Evolutionary conservation across 2,888 invertebrate species (phyloP), one percentile per base, ranked within the genome.

Genomic region (Xanthorhoe designata): DNA sequence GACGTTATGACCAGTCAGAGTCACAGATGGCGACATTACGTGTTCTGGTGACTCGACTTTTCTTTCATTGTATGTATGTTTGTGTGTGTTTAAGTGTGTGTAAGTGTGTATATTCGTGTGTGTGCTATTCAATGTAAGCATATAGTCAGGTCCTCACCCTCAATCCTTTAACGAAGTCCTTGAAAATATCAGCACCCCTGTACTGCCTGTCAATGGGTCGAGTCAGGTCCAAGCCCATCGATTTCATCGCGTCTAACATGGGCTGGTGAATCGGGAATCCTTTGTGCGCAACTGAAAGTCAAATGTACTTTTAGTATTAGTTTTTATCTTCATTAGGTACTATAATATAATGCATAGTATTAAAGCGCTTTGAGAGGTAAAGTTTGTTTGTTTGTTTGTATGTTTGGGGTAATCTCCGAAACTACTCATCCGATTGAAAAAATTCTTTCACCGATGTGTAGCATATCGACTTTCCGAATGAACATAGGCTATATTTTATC

Each of bases 221-320:
- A 5, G 38, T 71, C 0, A 82, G 67, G n/a, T 57, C 61, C 53
- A 68, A 50, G 3, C 52, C 19, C 18, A 64, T 64, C 0, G 57
- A 29, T 9, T 53, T 7, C 29, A 49, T 58, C 1, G 88, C 88
- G 0, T 94, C 84, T 0, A 95, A 63, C 17, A 96, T 78, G 1
- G 68, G 74, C 61, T 95, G 94, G 8, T 83, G 79, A 53, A 86
- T 95, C 0, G 97, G 96, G 78, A 97, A 97, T 0, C 96, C 96
- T 86, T 97, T 97, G 80, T 97, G 96, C 0, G 96, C 95, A 47
- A 97, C 96, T 95, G 86, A 58, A 86, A 62, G n/a, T 13, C 47
- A 42, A 42, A 42, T 10, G 3, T 4, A 8, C 7, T 45, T 13
- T 45, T 45, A 45, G 4, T 45, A 15, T 29, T 52, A 50, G 3